Conservation (phyloP, 64 coral and sea anemone species). For the Hydrozoanthus tunicans region DNA sequence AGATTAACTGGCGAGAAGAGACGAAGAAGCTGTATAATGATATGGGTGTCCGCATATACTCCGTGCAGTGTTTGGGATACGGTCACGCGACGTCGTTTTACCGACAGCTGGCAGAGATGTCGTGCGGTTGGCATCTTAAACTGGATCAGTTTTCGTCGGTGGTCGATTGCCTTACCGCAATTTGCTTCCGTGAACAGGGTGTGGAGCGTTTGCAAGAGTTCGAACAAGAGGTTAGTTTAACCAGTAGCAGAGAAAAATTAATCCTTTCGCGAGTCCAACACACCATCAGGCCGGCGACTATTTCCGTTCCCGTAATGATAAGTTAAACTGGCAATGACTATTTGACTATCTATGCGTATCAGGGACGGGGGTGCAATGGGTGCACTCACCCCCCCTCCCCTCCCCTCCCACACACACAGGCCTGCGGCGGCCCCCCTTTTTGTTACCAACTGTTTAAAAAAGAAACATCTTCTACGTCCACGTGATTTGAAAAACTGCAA, state of each 20-base stretch:
- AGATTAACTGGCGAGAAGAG: slow-evolving; percentile 92
- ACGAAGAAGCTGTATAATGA: slow-evolving; percentile 94
- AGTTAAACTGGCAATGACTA: too few relatives aligned
- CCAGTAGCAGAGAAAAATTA: neutral
- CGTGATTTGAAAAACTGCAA: too few relatives aligned
- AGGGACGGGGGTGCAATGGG: too few relatives aligned
- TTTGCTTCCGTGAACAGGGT: slow-evolving; percentile 91
- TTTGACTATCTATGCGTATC: too few relatives aligned
- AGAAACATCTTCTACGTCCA: too few relatives aligned
- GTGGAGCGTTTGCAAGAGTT: slow-evolving; percentile 77
- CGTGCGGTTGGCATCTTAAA: slow-evolving; percentile 95
- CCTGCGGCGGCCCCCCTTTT: too few relatives aligned
- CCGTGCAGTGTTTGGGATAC: slow-evolving; percentile 85
- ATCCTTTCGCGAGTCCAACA: too few relatives aligned
- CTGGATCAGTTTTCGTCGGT: slow-evolving; percentile 97
- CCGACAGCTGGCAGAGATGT: slow-evolving; percentile 78
- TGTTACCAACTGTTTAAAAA: too few relatives aligned
- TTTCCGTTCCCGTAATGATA: too few relatives aligned
- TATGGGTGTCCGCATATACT: slow-evolving; percentile 85
- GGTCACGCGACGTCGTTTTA: slow-evolving; percentile 70
- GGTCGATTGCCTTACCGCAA: slow-evolving; percentile 90
- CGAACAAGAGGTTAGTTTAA: slow-evolving; percentile 79
- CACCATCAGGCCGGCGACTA: too few relatives aligned
- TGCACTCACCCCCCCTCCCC: too few relatives aligned
- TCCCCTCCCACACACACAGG: too few relatives aligned